Base-by-base conservation (phyloP, 2,113 vertebrate genomes). In the Larimichthys polyactis region DNA sequence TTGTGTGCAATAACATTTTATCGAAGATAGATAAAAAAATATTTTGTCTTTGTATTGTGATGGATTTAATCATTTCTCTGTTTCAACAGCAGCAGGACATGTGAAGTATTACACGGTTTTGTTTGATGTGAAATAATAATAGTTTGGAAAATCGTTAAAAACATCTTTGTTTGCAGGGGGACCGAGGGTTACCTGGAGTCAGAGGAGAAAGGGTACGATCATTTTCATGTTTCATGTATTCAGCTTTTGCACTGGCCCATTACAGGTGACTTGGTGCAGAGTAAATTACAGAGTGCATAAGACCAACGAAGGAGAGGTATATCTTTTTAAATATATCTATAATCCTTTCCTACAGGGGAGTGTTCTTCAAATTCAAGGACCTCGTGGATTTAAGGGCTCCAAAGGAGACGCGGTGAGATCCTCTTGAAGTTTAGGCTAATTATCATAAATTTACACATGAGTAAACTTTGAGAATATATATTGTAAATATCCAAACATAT, bases 161-260 rank as follows among this genome's bases (percentile, higher is more conserved):
- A 15, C 1, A 1, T 15, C 3, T 85, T 80, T 83, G 9, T 89
- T 84, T 91, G 69, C 90, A 98, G 97, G 97, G 97, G 15, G 95
- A 96, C 27, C 91, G 75, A 2, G 97, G 97, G 5, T 46, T 94
- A 78, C 66, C 87, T 80, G 97, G 97, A 84, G 60, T 93, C 75
- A 96, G 93, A 87, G 97, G 97, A 90, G 97, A 97, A 65, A 94
- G 95, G 89, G 97, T 98, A 95, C 89, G 94, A 64, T 40, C n/a
- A 15, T 55, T 81, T 66, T 27, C 8, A 15, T 51, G 17, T 55
- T 52, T n/a, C 12, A 32, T 44, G n/a, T 64, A 10, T 63, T 70
- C 29, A 43, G 12, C 64, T 20, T 17, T 58, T 70, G n/a, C 5
- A 59, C 29, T 70, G 5, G 22, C 55, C 49, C 57, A 36, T 58